These are phyloP conservation scores for Poeciliopsis paucimaculata DNA, from an alignment of 2,797 vertebrate species.

Conservation along the genomic window DNA sequence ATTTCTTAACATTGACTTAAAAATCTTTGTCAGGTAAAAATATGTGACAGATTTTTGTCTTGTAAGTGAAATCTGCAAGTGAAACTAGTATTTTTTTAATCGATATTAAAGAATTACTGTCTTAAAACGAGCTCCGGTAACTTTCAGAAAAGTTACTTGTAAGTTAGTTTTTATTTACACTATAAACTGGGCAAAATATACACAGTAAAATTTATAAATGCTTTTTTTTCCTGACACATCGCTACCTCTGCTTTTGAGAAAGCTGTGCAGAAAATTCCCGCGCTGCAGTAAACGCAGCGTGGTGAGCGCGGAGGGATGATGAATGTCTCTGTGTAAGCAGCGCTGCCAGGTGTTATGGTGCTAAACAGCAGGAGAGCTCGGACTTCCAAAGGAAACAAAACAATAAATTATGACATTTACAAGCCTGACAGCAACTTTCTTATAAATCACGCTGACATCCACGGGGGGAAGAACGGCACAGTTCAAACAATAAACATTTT, in stretches of 20 bases:
- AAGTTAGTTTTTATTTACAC: too few species aligned
- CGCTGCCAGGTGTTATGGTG: slow-evolving; percentile 63
- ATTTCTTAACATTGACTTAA: too few species aligned
- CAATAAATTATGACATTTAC: slow-evolving; percentile 54
- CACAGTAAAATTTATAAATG: neutral
- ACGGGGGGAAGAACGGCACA: neutral
- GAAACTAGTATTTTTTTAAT: too few species aligned
- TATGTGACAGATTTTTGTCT: too few species aligned
- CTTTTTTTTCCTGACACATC: slow-evolving; percentile 15
- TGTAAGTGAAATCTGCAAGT: too few species aligned
- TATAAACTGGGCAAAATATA: too few species aligned
- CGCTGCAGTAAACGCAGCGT: slow-evolving; percentile 37
- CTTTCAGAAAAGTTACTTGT: too few species aligned
- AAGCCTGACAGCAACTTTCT: slow-evolving; percentile 26
- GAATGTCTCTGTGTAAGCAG: slow-evolving; percentile 42
- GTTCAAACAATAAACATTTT: neutral
- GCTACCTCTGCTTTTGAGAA: slow-evolving; percentile 44
- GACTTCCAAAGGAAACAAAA: slow-evolving; percentile 35
- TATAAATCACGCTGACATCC: slow-evolving; percentile 21
- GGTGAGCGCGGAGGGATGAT: slow-evolving; percentile 34
- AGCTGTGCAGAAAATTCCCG: slow-evolving; percentile 39
- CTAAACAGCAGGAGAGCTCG: slow-evolving; percentile 59
- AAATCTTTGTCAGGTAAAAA: too few species aligned
- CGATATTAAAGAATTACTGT: too few species aligned
- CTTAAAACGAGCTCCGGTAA: too few species aligned